phyloP scores from a whole-genome alignment of 2,888 invertebrate species.

The Phyto melanocephala region DNA sequence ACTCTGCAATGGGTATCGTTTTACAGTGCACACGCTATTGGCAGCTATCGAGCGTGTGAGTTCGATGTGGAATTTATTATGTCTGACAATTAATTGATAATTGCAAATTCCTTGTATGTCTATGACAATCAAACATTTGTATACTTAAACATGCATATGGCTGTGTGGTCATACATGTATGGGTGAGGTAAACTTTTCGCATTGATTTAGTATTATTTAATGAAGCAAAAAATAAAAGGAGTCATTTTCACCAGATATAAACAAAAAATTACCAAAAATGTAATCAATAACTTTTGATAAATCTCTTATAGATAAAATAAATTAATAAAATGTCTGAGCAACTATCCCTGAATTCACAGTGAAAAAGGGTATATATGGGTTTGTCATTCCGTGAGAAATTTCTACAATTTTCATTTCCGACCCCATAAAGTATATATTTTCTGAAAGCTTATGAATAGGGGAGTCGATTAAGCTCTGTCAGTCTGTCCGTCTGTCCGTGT shows the following conservation, averaged over 20 bases:
- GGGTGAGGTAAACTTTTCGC: neutral
- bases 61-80: conserved; percentile 15
- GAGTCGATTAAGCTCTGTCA: too few species aligned
- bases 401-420: too few species aligned
- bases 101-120: conserved; percentile 38
- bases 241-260: too few species aligned
- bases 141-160: neutral
- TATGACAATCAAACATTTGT: conserved; percentile 12
- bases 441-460: too few species aligned
- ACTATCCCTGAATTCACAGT: too few species aligned
- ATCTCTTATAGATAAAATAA: too few species aligned
- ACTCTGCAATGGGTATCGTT: conserved; percentile 3
- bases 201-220: conserved; percentile 43
- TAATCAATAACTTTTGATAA: too few species aligned
- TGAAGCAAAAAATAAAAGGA: neutral
- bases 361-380: too few species aligned
- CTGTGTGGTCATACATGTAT: neutral
- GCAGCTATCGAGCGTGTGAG: neutral
- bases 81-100: conserved; percentile 47
- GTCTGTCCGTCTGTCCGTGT: too few species aligned
- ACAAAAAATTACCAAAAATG: neutral
- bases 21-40: neutral
- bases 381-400: too few species aligned
- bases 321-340: too few species aligned
- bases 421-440: too few species aligned